A percentile compares a stretch with the other conserved stretches of the same genome.
Evolutionary conservation across 1,140 invertebrate genomes (phyloP).

Genomic region (Euura saliciscinereae): DNA sequence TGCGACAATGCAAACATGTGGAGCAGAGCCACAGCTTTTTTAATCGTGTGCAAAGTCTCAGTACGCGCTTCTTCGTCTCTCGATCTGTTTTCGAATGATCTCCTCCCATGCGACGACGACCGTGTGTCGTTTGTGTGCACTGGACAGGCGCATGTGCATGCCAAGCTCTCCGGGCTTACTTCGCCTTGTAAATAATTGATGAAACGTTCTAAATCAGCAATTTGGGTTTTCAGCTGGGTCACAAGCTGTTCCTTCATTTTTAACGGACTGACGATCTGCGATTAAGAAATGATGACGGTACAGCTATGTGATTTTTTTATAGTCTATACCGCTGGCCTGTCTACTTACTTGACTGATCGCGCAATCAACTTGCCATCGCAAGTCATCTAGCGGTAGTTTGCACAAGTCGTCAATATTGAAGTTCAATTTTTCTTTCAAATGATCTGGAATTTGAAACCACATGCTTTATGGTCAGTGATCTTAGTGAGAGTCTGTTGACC

Average conservation of each 20-base stretch:
- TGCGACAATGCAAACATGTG: constrained; percentile 94
- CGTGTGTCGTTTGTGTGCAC: constrained; percentile 58
- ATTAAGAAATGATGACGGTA: constrained; percentile 44
- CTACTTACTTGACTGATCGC: constrained; percentile 70
- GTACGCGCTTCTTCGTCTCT: constrained; percentile 50
- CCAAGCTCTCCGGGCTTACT: constrained; percentile 56
- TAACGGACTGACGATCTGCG: constrained; percentile 88
- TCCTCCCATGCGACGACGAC: constrained; percentile 40
- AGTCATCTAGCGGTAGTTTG: constrained; percentile 74
- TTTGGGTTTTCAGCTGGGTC: constrained; percentile 93
- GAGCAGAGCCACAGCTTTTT: constrained; percentile 83
- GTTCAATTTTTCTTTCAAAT: constrained; percentile 78
- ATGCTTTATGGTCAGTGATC: too few species aligned
- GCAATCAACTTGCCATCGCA: constrained; percentile 79
- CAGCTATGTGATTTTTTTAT: too few species aligned
- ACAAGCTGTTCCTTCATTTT: constrained; percentile 97
- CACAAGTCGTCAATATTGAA: constrained; percentile 79
- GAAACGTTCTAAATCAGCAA: constrained; percentile 95
- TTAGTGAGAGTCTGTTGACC: too few species aligned
- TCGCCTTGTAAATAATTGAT: constrained; percentile 94
- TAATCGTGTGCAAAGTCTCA: constrained; percentile 74
- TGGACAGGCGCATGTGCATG: constrained; percentile 70
- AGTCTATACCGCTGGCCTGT: neutral
- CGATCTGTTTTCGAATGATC: constrained; percentile 40
- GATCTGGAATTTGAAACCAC: constrained; percentile 56